Evolutionary conservation across 2,113 vertebrate species (phyloP).

Genomic region (Pongo pygmaeus): DNA sequence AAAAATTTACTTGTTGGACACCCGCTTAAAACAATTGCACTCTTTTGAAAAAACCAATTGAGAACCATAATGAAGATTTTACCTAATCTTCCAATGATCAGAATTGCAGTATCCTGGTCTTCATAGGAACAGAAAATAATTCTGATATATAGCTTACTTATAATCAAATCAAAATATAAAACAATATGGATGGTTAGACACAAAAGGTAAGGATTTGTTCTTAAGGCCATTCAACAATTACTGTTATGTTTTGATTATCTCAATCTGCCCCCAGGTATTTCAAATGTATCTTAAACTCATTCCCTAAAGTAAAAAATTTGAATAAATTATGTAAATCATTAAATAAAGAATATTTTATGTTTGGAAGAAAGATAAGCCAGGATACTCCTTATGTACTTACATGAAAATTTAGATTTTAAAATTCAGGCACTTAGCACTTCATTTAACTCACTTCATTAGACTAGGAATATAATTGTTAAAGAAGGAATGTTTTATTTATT

Average conservation of each 20-base stretch:
- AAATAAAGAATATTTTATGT: neutral
- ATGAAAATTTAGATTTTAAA: neutral
- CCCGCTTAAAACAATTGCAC: neutral
- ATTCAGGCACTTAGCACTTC: neutral
- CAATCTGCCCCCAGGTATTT: neutral
- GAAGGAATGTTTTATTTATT: neutral
- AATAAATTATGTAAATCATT: neutral
- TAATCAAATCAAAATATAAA: neutral
- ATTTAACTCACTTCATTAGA: neutral
- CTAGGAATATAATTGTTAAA: neutral
- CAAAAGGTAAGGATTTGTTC: neutral
- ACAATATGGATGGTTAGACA: neutral
- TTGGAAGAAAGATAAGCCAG: neutral
- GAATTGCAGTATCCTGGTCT: neutral
- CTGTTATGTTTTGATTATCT: neutral
- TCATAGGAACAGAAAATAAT: neutral
- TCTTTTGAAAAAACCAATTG: neutral
- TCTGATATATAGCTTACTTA: neutral
- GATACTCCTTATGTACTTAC: neutral
- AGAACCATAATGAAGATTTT: neutral
- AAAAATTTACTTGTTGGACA: neutral
- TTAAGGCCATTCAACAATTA: neutral
- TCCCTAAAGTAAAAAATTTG: neutral
- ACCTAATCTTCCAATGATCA: neutral
- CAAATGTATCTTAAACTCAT: neutral